Evolutionary conservation across 2,888 invertebrate genomes (phyloP).

Genomic region (Drosophila acutilabella): DNA sequence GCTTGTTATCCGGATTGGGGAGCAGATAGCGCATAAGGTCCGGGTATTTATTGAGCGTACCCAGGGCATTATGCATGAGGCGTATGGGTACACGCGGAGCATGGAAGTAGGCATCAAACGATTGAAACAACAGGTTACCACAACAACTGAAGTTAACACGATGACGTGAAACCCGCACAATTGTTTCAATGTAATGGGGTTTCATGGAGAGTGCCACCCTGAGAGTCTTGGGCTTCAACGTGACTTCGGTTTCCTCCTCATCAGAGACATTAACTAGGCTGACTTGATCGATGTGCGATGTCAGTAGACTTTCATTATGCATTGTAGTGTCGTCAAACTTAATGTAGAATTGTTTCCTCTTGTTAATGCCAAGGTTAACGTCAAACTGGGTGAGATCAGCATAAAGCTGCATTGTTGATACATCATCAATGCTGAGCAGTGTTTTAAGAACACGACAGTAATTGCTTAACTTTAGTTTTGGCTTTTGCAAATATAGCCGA

Average conservation of each 20-base stretch:
- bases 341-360: conserved; percentile 19
- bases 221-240: background rate
- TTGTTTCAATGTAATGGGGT: background rate
- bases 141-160: background rate
- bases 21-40: conserved; percentile 21
- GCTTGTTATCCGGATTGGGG: background rate
- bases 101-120: conserved; percentile 57
- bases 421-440: conserved; percentile 78
- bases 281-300: conserved; percentile 11
- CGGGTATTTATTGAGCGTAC: background rate
- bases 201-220: background rate
- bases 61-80: conserved; percentile 15
- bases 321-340: background rate
- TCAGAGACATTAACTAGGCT: background rate
- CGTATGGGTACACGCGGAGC: conserved; percentile 58
- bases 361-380: conserved; percentile 21
- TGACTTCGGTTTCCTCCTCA: background rate
- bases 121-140: accelerated
- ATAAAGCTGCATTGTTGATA: conserved; percentile 55
- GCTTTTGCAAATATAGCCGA: conserved; percentile 41
- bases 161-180: background rate
- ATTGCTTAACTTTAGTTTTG: conserved; percentile 54
- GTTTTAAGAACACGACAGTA: conserved; percentile 52
- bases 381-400: conserved; percentile 40
- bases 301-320: background rate